Evolutionary conservation across 2,797 vertebrate species (phyloP).

Genomic region (Enteromius viviparus): DNA sequence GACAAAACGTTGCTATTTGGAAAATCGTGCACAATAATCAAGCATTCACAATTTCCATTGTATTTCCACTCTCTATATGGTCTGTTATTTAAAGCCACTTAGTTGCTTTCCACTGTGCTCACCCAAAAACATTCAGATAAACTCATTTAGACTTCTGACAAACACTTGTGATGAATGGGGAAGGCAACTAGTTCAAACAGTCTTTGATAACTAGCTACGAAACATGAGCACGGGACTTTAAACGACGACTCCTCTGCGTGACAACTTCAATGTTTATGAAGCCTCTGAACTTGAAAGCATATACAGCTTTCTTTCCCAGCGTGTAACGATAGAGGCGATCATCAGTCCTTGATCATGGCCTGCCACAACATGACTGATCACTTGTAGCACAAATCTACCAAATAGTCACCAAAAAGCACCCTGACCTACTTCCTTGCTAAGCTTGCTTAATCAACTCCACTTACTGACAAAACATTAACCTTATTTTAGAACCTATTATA

Average conservation of each 20-base stretch:
- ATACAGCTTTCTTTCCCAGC: constrained; percentile 9
- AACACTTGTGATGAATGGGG: constrained; percentile 30
- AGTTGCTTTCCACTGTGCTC: constrained; percentile 22
- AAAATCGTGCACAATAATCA: not conserved
- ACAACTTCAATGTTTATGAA: constrained; percentile 32
- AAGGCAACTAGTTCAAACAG: not conserved
- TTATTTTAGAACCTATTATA: constrained; percentile 9
- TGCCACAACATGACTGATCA: constrained; percentile 29
- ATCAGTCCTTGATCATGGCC: constrained; percentile 37
- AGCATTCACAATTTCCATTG: not conserved
- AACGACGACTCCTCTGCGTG: constrained; percentile 1
- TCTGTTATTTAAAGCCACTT: constrained; percentile 32
- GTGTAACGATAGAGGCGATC: constrained; percentile 8
- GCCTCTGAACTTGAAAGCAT: constrained; percentile 16
- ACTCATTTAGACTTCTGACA: constrained; percentile 24
- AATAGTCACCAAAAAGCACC: not conserved
- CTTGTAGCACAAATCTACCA: not conserved
- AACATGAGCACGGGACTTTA: constrained; percentile 18
- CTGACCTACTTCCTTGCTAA: not conserved
- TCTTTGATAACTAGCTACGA: constrained; percentile 19
- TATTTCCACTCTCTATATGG: constrained; percentile 20
- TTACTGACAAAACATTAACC: not conserved
- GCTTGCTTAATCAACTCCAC: not conserved
- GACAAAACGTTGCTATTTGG: not conserved
- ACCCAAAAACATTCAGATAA: constrained; percentile 17